phyloP scores from a whole-genome alignment of 2,888 invertebrate genomes.

The Melanostoma scalare region DNA sequence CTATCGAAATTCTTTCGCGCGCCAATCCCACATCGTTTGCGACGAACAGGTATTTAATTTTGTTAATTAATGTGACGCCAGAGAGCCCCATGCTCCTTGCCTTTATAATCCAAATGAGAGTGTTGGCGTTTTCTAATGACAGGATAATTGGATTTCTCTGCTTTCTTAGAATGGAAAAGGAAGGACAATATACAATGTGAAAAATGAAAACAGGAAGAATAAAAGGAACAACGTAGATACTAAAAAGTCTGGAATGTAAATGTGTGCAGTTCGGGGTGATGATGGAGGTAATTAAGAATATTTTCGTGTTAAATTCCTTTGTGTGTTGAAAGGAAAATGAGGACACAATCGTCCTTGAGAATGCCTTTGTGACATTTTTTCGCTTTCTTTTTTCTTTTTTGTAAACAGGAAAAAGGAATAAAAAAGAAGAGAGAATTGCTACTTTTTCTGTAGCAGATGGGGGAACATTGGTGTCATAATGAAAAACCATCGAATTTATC shows the following conservation, averaged over 20 bases:
- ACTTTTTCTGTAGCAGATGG: conserved; percentile 27
- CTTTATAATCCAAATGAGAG: conserved; percentile 33
- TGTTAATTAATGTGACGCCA: conserved; percentile 64
- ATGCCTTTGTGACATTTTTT: conserved; percentile 33
- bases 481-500: conserved; percentile 34
- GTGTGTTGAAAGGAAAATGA: conserved; percentile 11
- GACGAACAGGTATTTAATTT: conserved; percentile 48
- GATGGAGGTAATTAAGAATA: conserved; percentile 50
- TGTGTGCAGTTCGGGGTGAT: conserved; percentile 33
- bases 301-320: conserved; percentile 45
- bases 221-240: neutral
- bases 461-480: conserved; percentile 56
- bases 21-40: neutral
- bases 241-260: conserved; percentile 45
- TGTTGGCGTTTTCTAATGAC: conserved; percentile 59
- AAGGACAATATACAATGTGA: neutral
- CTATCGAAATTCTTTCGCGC: too few relatives aligned
- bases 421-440: too few relatives aligned
- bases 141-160: conserved; percentile 64
- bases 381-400: neutral
- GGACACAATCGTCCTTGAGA: conserved; percentile 33
- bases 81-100: neutral
- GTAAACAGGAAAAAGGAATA: neutral
- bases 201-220: neutral
- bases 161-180: conserved; percentile 41